Base-by-base conservation (phyloP, 1,140 invertebrate genomes). In the Ostrea edulis region DNA sequence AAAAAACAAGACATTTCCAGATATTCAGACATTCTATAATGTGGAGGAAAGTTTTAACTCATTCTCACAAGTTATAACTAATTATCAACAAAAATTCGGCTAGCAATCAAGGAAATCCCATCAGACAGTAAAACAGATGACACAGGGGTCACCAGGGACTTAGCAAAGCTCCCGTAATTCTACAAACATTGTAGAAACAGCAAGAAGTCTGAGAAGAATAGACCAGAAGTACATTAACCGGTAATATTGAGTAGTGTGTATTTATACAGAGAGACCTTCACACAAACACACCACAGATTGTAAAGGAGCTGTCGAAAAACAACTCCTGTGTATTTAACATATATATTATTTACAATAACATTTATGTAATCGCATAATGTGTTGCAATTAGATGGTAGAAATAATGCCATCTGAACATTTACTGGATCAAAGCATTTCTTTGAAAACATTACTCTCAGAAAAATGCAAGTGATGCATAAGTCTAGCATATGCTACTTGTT, bases 281-380 rank as follows among this genome's bases (percentile, higher is more conserved):
- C 22, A 11, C n/a, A 29, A 77, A 44, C 29, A 77, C 29, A 77
- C 25, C 9, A 29, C 22, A 8, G 12, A 77, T 25, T 62, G 58
- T 20, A 35, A 12, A 29, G 68, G 0, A 35, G 22, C 14, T 12
- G 22, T n/a, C 55, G 20, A 62, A 20, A 20, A 62, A 62, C 17
- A 62, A 8, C 25, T 11, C 1, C 8, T 29, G 68, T 77, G 68
- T 25, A 77, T 77, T 77, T 35, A 77, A 22, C 68, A 29, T 77
- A 77, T 77, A 77, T 29, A 77, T 77, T 77, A 77, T 77, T 77
- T 77, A 77, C 68, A 77, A 77, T 77, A 77, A 44, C 25, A 77
- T 77, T 35, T 14, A 77, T 77, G 25, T 77, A 22, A 77, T 77
- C 68, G 35, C 22, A 22, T 77, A 77, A 77, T 77, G 68, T 77